Base-by-base conservation (phyloP, 1,140 invertebrate genomes). In the Drosophila sulfurigaster region DNA sequence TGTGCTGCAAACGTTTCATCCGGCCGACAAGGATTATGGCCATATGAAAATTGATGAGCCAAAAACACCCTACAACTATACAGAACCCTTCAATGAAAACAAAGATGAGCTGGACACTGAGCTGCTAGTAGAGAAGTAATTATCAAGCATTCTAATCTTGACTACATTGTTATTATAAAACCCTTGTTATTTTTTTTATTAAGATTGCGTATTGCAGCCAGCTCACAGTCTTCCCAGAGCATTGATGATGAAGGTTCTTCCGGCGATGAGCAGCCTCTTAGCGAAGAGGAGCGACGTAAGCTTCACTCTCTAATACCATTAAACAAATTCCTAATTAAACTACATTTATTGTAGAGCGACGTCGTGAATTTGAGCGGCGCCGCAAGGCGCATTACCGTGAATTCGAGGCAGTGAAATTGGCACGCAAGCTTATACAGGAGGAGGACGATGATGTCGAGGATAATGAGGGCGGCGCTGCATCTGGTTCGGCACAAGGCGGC, bases 1-100 rank as follows among this genome's bases (percentile, higher is more conserved):
- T 93, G 99, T 99, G 74, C 94, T 99, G 81, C 98, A 98, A 66
- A 99, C 99, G 3, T 95, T 98, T 88, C 99, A 99, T 95, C 99
- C 99, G 45, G 93, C 97, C 30, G 98, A 98, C 92, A 99, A 99
- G 94, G 99, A 99, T 94, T 99, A 99, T 94, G 99, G 99, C 7
- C 98, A 99, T 91, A 99, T 99, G 98, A 99, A 99, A 94, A 98
- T 99, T 64, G 98, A 99, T 87, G 99, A 99, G 93, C 98, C 98
- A 41, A 98, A 99, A 94, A 99, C 99, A 7, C 99, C 99, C 1
- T 99, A 96, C 91, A 97, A 96, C 92, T 96, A 97, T 77, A 95
- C 96, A 64, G 95, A 96, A 65, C 94, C 95, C 35, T 96, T 96
- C 68, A 93, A 94, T 41, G 94, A 95, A 67, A 95, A 95, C 51